Conservation (phyloP, 2,113 vertebrate genomes). For the Astatotilapia flaviijosephi region DNA sequence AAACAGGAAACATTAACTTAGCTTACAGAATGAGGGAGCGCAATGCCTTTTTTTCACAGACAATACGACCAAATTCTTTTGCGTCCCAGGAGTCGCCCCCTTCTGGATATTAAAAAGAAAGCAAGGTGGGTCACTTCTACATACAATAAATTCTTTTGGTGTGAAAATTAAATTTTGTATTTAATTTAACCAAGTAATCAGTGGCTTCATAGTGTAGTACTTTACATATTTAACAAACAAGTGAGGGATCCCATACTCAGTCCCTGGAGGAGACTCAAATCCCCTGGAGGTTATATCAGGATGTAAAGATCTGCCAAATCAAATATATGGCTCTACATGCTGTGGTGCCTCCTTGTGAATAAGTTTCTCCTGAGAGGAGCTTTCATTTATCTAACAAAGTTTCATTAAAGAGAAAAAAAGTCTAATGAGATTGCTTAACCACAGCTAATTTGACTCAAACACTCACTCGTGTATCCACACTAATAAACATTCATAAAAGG, state of each 20-base stretch:
- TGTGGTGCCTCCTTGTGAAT: neutral
- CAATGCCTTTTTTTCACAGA: neutral
- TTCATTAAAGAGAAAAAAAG: neutral
- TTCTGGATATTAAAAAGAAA: neutral
- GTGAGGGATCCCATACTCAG: neutral
- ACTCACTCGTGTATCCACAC: neutral
- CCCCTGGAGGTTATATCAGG: neutral
- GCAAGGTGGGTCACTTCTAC: neutral
- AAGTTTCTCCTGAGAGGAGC: neutral
- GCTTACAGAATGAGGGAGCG: neutral
- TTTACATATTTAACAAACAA: neutral
- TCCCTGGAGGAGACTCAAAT: neutral
- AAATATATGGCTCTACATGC: neutral
- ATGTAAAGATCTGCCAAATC: neutral
- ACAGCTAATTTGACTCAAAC: neutral
- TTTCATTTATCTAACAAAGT: neutral
- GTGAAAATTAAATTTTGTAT: rapidly evolving
- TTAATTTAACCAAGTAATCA: neutral
- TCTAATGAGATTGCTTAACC: neutral
- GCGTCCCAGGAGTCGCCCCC: neutral
- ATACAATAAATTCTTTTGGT: neutral
- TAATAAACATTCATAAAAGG: neutral
- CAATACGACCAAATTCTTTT: neutral
- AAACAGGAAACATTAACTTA: neutral
- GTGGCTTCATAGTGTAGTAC: neutral